Base-by-base conservation (phyloP, 2,888 invertebrate species). In the Plemyria rubiginata region DNA sequence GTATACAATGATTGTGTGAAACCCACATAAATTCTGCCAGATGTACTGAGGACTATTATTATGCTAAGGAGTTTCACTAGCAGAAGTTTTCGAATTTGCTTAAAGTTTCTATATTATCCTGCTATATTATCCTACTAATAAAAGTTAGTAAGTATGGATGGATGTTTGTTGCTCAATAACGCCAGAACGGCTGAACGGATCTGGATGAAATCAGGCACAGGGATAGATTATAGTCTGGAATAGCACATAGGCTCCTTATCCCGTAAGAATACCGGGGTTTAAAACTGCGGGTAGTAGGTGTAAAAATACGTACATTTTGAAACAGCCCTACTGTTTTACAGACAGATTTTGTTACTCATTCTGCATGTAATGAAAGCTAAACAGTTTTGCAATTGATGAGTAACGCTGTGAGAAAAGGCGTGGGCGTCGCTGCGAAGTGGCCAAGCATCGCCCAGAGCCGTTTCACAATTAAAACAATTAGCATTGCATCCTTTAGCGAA, bases 371-470 rank as follows among this genome's bases (percentile, higher is more conserved):
- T 46, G 36, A 62, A 38, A 65, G 60, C 48, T 45, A 58, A 32
- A 63, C 46, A 61, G 70, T 84, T 79, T 83, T 77, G 79, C 84
- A 87, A 86, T 68, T 76, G 85, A 84, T 88, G 88, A 88, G 81
- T 88, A 87, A 87, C 64, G 63, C 76, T 78, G 76, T 80, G 85
- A 72, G 82, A 85, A 84, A 76, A 77, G 66, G 58, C 60, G 55
- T 65, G 43, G 63, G 78, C 70, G 87, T 75, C 67, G 73, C 71
- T 75, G 75, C 75, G 73, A 78, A 79, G 78, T 77, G 77, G 77
- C 62, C 78, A 65, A 70, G 72, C 51, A 54, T 59, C 48, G 73
- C 68, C 60, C 71, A 28, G 49, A 54, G 70, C 67, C 55, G 58
- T 70, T 67, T 62, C 63, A 63, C 69, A 67, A 69, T 64, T 63